phyloP scores from a whole-genome alignment of 2,888 invertebrate species.

The Melanchra persicariae region DNA sequence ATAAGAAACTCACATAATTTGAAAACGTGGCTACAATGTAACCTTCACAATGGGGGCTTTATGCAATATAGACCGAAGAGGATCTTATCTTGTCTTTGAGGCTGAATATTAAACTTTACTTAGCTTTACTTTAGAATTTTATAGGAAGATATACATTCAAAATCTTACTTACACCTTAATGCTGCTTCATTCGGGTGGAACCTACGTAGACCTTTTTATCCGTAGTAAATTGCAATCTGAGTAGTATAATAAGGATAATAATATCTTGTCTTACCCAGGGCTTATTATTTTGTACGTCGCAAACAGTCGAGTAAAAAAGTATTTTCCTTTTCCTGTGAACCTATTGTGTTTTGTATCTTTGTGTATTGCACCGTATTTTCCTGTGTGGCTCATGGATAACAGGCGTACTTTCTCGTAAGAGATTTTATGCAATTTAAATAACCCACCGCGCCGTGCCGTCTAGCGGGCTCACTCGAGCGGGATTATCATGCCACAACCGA shows the following conservation, averaged over 20 bases:
- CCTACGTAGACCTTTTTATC: conserved; percentile 12
- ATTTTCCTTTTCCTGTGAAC: conserved; percentile 15
- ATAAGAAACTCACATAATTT: conserved; percentile 48
- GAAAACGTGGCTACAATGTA: conserved; percentile 45
- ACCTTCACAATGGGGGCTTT: conserved; percentile 44
- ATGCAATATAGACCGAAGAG: conserved; percentile 45
- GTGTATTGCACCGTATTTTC: conserved; percentile 43
- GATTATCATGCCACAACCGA: conserved; percentile 52
- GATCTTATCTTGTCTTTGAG: conserved; percentile 51
- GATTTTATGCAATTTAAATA: conserved; percentile 61
- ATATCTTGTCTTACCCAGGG: conserved; percentile 3
- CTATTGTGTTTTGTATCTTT: conserved; percentile 30
- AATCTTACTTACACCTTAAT: conserved; percentile 2
- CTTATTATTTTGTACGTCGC: conserved; percentile 26
- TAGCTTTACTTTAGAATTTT: conserved; percentile 25
- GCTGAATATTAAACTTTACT: conserved; percentile 52
- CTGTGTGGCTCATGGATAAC: conserved; percentile 43
- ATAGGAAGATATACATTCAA: conserved; percentile 11
- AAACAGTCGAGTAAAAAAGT: conserved; percentile 10
- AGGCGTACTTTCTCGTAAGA: conserved; percentile 49
- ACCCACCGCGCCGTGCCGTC: conserved; percentile 34
- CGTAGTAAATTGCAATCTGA: conserved; percentile 8
- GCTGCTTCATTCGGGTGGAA: conserved; percentile 18
- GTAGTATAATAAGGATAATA: conserved; percentile 5
- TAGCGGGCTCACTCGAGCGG: conserved; percentile 35